phyloP scores from a whole-genome alignment of 2,888 invertebrate species.

The Steinernema hermaphroditum region DNA sequence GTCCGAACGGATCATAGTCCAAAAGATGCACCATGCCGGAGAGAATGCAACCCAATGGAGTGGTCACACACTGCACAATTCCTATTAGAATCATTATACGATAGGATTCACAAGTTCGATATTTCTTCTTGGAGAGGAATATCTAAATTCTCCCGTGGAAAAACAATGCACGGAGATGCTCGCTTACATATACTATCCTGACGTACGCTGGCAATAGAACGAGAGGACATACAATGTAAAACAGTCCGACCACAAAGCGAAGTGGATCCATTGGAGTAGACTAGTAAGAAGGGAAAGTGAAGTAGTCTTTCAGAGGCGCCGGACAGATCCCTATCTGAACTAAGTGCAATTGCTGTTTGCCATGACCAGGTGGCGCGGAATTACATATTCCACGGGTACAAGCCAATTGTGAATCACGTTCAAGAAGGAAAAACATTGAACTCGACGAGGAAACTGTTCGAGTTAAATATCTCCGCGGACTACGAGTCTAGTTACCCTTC shows the following conservation, averaged over 20 bases:
- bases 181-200: not conserved
- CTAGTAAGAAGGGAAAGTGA: not conserved
- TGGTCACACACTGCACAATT: not conserved
- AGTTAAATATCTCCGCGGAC: no score
- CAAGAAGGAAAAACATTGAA: no score
- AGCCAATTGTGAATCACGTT: no score
- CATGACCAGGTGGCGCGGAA: no score
- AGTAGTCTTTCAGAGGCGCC: not conserved
- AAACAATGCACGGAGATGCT: not conserved
- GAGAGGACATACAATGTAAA: not conserved
- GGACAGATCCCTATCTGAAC: no score
- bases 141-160: not conserved
- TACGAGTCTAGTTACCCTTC: no score
- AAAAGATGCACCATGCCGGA: not conserved
- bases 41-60: not conserved
- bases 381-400: no score
- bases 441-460: no score
- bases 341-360: no score
- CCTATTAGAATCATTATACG: not conserved
- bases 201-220: not conserved
- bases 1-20: not conserved
- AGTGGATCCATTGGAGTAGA: not conserved
- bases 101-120: not conserved
- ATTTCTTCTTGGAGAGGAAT: not conserved
- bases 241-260: not conserved